Evolutionary conservation across 2,888 invertebrate species (phyloP).

Genomic region (Ferdinandea cuprea): DNA sequence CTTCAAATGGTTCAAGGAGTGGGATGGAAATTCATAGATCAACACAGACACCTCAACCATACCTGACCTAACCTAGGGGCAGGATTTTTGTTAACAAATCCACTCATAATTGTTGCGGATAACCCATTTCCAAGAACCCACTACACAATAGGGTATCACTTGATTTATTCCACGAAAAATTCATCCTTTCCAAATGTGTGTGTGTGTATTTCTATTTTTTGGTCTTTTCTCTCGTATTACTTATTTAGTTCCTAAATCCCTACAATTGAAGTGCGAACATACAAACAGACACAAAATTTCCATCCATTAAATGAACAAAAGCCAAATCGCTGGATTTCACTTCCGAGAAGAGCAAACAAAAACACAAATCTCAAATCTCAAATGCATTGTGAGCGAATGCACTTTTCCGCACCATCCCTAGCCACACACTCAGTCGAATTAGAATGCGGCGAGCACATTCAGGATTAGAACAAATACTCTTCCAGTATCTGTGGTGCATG

Average conservation of each 20-base stretch:
- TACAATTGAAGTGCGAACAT: slow-evolving; percentile 21
- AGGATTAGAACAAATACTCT: slow-evolving; percentile 23
- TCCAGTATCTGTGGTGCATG: slow-evolving; percentile 45
- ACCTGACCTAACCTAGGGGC: too few species aligned
- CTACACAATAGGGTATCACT: too few species aligned
- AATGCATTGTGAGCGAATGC: slow-evolving; percentile 42
- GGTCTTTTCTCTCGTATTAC: slow-evolving; percentile 20
- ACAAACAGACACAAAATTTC: slow-evolving; percentile 30
- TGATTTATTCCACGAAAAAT: too few species aligned
- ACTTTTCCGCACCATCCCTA: slow-evolving; percentile 12
- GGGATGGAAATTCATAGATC: too few species aligned
- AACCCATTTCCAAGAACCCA: too few species aligned
- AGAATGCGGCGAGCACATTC: slow-evolving; percentile 47
- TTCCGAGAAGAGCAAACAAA: background rate
- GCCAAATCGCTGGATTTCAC: slow-evolving; percentile 18
- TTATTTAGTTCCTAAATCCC: slow-evolving; percentile 26
- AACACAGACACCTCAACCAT: too few species aligned
- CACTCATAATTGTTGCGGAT: too few species aligned
- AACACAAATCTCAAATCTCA: slow-evolving; percentile 3
- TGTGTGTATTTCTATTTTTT: background rate
- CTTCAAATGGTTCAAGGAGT: too few species aligned
- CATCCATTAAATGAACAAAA: slow-evolving; percentile 21
- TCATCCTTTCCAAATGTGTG: background rate
- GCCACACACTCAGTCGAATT: slow-evolving; percentile 47
- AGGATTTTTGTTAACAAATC: too few species aligned